Conservation (phyloP, 2,797 vertebrate species). For the Yasuhikotakia modesta region DNA sequence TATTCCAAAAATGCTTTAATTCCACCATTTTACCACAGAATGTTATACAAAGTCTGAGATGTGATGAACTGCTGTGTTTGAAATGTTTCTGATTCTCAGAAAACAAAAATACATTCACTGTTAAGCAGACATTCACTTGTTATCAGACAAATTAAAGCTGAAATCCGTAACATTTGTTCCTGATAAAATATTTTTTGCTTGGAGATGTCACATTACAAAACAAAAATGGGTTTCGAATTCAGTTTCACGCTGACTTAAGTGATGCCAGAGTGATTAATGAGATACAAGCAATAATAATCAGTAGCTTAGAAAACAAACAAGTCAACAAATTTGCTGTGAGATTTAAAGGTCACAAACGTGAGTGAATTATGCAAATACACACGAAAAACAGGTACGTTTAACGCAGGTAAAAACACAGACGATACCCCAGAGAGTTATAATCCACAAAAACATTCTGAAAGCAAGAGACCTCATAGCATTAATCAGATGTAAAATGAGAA, state of each 20-base stretch:
- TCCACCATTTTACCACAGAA: too few relatives aligned
- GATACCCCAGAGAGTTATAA: not conserved
- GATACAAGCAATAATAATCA: conserved; percentile 12
- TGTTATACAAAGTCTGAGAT: too few relatives aligned
- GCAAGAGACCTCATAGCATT: not conserved
- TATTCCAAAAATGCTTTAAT: not conserved
- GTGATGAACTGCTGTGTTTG: too few relatives aligned
- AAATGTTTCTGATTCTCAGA: too few relatives aligned
- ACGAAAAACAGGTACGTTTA: not conserved
- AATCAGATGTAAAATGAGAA: conserved; percentile 1
- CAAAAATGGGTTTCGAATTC: not conserved
- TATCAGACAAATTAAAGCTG: not conserved
- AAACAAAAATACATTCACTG: not conserved
- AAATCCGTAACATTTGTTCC: not conserved
- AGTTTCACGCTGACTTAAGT: conserved; percentile 7
- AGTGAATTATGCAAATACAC: not conserved
- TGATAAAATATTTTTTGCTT: not conserved
- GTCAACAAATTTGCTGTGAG: conserved; percentile 3
- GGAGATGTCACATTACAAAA: not conserved
- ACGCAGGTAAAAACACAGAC: not conserved
- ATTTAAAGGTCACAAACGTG: conserved; percentile 24
- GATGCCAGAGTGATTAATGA: conserved; percentile 10
- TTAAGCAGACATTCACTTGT: not conserved
- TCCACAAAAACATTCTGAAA: not conserved
- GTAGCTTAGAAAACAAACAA: conserved; percentile 33